These are phyloP conservation scores for Drosophila melanogaster DNA, from an alignment of 1,140 invertebrate genomes.

Conservation along the genomic window DNA sequence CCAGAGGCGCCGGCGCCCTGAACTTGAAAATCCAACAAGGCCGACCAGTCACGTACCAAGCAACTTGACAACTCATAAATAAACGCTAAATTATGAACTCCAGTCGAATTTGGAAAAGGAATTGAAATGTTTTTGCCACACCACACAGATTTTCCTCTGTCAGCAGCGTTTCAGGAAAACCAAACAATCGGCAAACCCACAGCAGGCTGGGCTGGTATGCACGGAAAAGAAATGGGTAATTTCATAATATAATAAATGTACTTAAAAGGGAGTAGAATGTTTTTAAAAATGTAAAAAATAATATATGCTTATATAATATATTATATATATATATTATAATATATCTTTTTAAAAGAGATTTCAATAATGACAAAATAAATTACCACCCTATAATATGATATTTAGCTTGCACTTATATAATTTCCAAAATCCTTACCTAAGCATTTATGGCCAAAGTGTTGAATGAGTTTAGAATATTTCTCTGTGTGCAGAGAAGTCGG, in stretches of 20 bases:
- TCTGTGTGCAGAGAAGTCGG: conserved; percentile 26
- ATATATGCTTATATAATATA: too few relatives aligned
- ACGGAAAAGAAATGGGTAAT: background rate
- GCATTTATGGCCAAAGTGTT: background rate
- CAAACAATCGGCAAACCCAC: conserved; percentile 25
- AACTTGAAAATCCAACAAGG: conserved; percentile 63
- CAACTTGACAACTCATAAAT: conserved; percentile 82
- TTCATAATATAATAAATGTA: too few relatives aligned
- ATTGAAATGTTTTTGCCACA: conserved; percentile 75
- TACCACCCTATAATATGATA: too few relatives aligned
- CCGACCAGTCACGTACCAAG: conserved; percentile 59
- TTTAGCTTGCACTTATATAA: too few relatives aligned
- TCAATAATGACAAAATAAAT: too few relatives aligned
- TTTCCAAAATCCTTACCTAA: too few relatives aligned
- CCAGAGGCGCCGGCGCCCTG: conserved; percentile 70
- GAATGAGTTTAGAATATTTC: background rate
- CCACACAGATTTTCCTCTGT: conserved; percentile 52
- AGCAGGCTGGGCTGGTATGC: conserved; percentile 13
- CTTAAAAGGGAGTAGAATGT: too few relatives aligned
- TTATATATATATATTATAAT: too few relatives aligned
- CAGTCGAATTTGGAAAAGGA: conserved; percentile 46
- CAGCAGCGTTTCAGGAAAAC: conserved; percentile 18
- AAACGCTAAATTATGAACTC: conserved; percentile 80
- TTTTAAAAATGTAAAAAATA: too few relatives aligned
- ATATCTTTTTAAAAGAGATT: too few relatives aligned